Evolutionary conservation across 2,888 invertebrate species (phyloP).

Genomic region (Carcina quercana): DNA sequence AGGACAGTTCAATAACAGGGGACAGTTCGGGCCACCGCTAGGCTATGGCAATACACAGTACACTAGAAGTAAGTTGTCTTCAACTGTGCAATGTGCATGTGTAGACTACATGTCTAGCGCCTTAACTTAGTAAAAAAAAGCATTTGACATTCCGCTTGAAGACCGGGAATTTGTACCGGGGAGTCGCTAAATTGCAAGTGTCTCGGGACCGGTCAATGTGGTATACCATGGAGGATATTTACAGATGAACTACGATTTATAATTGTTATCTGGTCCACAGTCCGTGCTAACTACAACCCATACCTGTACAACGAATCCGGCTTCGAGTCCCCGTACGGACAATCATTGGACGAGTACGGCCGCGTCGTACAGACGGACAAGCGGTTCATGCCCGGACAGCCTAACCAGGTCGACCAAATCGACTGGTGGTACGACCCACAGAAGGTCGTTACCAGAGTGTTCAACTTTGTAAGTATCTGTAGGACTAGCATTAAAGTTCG

Average conservation of each 20-base stretch:
- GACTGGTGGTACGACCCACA: slow-evolving; percentile 69
- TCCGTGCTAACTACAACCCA: slow-evolving; percentile 58
- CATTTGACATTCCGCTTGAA: no score
- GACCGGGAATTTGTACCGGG: no score
- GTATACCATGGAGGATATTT: no score
- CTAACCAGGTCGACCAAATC: slow-evolving; percentile 68
- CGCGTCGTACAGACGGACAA: slow-evolving; percentile 19
- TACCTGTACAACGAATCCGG: slow-evolving; percentile 55
- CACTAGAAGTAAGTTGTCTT: slow-evolving; percentile 50
- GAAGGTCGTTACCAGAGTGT: slow-evolving; percentile 80
- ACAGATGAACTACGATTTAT: no score
- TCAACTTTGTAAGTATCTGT: slow-evolving; percentile 78
- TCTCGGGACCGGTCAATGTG: no score
- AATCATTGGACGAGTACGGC: slow-evolving; percentile 33
- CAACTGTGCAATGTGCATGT: no score
- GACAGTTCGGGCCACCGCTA: slow-evolving; percentile 41
- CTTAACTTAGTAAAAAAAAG: no score
- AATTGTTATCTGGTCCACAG: slow-evolving; percentile 32
- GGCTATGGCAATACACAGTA: slow-evolving; percentile 43
- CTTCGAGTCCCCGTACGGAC: slow-evolving; percentile 23
- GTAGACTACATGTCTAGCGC: no score
- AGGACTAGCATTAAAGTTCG: no score
- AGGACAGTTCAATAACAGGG: slow-evolving; percentile 69
- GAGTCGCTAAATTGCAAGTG: no score
- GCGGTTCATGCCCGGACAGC: slow-evolving; percentile 47